Conservation (phyloP, 2,888 invertebrate genomes). For the Cristatella mucedo region DNA sequence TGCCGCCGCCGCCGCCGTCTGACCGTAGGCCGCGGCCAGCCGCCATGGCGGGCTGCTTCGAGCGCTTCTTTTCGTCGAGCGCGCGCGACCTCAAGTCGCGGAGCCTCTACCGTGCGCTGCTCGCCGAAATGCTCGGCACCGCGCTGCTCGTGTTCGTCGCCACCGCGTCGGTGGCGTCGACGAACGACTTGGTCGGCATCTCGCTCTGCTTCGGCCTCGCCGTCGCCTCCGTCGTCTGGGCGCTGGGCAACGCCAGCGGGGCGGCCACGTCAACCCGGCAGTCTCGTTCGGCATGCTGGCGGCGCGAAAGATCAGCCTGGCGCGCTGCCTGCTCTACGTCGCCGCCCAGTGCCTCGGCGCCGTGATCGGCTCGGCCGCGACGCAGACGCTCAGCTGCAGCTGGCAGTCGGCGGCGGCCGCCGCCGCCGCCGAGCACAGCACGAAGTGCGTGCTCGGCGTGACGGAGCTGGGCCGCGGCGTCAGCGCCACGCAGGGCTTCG, state of each 20-base stretch:
- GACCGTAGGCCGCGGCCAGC: no score
- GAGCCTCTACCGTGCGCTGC: constrained; percentile 1
- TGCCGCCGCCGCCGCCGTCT: no score
- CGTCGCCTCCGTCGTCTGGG: constrained; percentile 12
- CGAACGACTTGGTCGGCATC: neutral
- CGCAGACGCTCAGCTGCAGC: constrained; percentile 7
- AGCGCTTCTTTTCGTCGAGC: neutral
- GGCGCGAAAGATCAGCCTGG: constrained; percentile 12
- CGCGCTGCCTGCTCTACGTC: constrained; percentile 9
- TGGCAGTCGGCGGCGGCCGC: no score
- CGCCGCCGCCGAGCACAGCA: no score
- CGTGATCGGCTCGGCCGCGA: constrained; percentile 9
- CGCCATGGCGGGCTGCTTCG: neutral
- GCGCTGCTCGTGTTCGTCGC: constrained; percentile 6
- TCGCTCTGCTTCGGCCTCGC: constrained; percentile 10
- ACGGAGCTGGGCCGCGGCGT: constrained; percentile 15
- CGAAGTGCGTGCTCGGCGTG: neutral
- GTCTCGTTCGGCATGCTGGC: constrained; percentile 11
- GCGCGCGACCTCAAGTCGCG: constrained; percentile 1
- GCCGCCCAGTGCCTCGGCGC: constrained; percentile 11
- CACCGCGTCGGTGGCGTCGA: neutral
- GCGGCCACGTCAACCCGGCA: constrained; percentile 12
- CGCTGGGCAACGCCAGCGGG: constrained; percentile 9
- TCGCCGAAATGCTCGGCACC: constrained; percentile 6
- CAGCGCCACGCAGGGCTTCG: constrained; percentile 14